These are phyloP conservation scores for Xylophagus ater DNA, from an alignment of 2,888 invertebrate species.

Conservation along the genomic window DNA sequence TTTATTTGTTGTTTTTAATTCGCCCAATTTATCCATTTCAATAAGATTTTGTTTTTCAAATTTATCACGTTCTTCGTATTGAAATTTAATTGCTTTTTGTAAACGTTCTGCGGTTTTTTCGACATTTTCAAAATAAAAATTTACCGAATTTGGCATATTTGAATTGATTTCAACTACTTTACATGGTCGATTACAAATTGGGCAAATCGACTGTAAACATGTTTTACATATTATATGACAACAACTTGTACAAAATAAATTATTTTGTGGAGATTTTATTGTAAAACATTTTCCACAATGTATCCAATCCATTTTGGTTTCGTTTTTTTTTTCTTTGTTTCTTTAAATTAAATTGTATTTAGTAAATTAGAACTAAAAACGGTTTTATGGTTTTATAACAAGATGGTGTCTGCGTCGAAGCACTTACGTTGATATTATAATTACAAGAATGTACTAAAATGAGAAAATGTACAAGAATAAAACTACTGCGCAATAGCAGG, in stretches of 20 bases:
- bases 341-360: too few species aligned
- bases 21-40: neutral
- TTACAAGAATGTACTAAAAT: too few species aligned
- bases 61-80: neutral
- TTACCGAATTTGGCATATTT: neutral
- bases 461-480: too few species aligned
- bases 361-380: too few species aligned
- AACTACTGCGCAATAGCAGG: too few species aligned
- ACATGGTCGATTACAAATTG: neutral
- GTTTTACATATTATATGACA: slow-evolving; percentile 1
- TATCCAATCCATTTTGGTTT: neutral
- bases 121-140: neutral
- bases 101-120: neutral
- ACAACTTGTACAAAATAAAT: neutral
- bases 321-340: neutral
- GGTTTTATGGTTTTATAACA: too few species aligned
- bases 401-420: too few species aligned
- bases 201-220: neutral
- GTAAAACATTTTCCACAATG: slow-evolving; percentile 1
- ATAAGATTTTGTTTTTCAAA: neutral
- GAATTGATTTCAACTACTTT: neutral
- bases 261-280: neutral
- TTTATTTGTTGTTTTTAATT: neutral
- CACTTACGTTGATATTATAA: too few species aligned
- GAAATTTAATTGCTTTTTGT: slow-evolving; percentile 2